Evolutionary conservation across 2,113 vertebrate genomes (phyloP).

Genomic region (Bagarius yarrelli): DNA sequence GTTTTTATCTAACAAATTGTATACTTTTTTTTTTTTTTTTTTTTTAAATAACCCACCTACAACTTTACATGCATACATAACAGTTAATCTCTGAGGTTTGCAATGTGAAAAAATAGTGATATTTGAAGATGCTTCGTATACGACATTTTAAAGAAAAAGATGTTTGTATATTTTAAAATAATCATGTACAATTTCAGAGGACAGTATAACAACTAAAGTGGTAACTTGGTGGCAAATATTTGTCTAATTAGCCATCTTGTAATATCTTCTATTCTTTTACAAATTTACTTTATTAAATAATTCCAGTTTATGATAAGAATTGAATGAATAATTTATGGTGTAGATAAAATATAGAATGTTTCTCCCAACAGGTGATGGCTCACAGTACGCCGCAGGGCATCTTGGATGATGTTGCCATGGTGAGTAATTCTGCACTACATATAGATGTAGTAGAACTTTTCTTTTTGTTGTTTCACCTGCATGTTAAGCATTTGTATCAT

Average conservation of each 20-base stretch:
- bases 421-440: constrained; percentile 66
- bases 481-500: background rate
- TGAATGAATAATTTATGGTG: too few species aligned
- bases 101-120: background rate
- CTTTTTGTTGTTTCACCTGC: too few species aligned
- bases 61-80: background rate
- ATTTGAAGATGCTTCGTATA: background rate
- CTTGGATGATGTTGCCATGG: constrained; percentile 98
- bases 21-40: too few species aligned
- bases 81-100: background rate
- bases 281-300: too few species aligned
- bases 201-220: background rate
- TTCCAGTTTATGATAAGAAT: too few species aligned
- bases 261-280: too few species aligned
- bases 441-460: background rate
- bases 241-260: background rate
- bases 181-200: background rate
- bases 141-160: too few species aligned
- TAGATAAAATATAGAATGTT: background rate
- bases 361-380: constrained; percentile 87
- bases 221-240: background rate
- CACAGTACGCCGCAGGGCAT: constrained; percentile 96
- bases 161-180: background rate
- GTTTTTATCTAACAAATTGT: background rate
- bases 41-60: background rate